Percentiles rank a stretch among this genome's conserved stretches.
These are phyloP conservation scores for Labeo catla DNA, from an alignment of 2,113 vertebrate species.

Conservation along the genomic window DNA sequence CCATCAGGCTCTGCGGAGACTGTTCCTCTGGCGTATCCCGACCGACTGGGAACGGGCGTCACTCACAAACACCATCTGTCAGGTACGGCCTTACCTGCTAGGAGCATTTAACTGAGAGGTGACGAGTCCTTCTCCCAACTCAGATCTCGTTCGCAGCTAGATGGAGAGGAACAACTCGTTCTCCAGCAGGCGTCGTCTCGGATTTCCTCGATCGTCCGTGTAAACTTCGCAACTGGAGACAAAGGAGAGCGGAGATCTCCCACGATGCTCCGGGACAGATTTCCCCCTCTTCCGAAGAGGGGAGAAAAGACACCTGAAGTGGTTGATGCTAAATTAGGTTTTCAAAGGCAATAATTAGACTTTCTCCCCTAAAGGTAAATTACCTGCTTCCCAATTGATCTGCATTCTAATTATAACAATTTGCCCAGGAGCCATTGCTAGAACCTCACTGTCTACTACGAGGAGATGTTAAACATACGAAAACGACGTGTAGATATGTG, in stretches of 20 bases:
- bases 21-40: constrained; percentile 71
- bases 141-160: constrained; percentile 58
- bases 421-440: constrained; percentile 72
- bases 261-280: constrained; percentile 69
- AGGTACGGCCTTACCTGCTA: constrained; percentile 72
- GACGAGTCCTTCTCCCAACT: constrained; percentile 56
- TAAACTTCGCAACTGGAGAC: constrained; percentile 43
- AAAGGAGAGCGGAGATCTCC: constrained; percentile 53
- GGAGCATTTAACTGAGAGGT: constrained; percentile 71
- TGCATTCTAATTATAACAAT: constrained; percentile 81
- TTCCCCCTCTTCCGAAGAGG: constrained; percentile 69
- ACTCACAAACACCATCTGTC: constrained; percentile 89
- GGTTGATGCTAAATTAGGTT: constrained; percentile 82
- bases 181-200: constrained; percentile 13
- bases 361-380: constrained; percentile 81
- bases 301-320: constrained; percentile 79
- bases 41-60: constrained; percentile 83
- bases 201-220: constrained; percentile 50
- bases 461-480: constrained; percentile 76
- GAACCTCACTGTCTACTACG: constrained; percentile 65
- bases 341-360: constrained; percentile 85
- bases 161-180: background rate
- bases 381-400: constrained; percentile 82
- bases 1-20: constrained; percentile 77
- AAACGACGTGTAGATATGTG: constrained; percentile 60